Conservation (phyloP, 2,797 vertebrate species). For the Benthosema pterotum region DNA sequence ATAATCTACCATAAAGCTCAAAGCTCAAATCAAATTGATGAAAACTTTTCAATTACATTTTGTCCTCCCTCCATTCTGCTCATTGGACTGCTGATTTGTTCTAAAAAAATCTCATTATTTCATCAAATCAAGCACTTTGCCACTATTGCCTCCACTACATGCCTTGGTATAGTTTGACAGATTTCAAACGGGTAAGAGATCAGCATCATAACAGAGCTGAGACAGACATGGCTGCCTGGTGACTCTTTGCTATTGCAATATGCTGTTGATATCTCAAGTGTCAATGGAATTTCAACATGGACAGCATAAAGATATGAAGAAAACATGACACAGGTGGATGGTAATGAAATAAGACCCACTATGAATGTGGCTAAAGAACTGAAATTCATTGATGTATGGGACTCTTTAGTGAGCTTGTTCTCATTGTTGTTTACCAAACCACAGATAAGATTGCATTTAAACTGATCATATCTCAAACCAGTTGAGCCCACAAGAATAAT, state of each 20-base stretch:
- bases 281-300: not conserved
- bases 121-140: slow-evolving; percentile 44
- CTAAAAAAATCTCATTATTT: slow-evolving; percentile 27
- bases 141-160: slow-evolving; percentile 35
- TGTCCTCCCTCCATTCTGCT: slow-evolving; percentile 2
- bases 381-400: not conserved
- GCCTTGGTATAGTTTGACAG: slow-evolving; percentile 30
- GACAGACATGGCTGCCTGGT: slow-evolving; percentile 13
- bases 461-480: slow-evolving; percentile 26
- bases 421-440: slow-evolving; percentile 15
- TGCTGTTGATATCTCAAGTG: not conserved
- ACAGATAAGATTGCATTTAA: slow-evolving; percentile 28
- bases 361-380: not conserved
- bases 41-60: too few species aligned
- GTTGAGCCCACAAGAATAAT: slow-evolving; percentile 12
- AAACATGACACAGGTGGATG: not conserved
- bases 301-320: slow-evolving; percentile 5
- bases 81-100: slow-evolving; percentile 3
- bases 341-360: slow-evolving; percentile 1
- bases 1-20: too few species aligned
- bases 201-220: slow-evolving; percentile 23
- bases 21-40: too few species aligned
- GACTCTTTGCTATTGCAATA: slow-evolving; percentile 4
- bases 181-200: slow-evolving; percentile 25
- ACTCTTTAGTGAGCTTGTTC: not conserved